phyloP scores from a whole-genome alignment of 2,888 invertebrate species.

The Cosmorhoe ocellata region DNA sequence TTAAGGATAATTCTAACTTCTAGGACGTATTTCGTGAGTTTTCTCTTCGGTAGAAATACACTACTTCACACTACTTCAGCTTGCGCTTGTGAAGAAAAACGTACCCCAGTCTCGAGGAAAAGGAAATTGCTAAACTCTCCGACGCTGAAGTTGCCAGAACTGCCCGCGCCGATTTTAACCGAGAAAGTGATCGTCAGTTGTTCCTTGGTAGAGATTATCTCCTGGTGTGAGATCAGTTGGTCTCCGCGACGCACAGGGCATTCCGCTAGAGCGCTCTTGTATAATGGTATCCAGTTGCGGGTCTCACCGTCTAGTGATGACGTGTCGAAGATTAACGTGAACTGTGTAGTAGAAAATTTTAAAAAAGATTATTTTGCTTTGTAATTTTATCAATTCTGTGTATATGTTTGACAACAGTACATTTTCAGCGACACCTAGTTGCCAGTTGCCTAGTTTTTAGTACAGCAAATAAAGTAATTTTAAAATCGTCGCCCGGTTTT shows the following conservation, averaged over 20 bases:
- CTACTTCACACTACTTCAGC: no score
- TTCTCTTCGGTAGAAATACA: no score
- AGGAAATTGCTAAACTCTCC: constrained; percentile 88
- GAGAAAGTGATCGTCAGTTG: constrained; percentile 86
- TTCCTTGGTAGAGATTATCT: constrained; percentile 90
- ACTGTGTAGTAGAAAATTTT: no score
- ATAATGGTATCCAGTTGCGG: constrained; percentile 88
- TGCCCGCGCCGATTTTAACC: constrained; percentile 85
- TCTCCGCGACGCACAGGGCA: constrained; percentile 86
- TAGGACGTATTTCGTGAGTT: no score
- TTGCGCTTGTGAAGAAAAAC: no score
- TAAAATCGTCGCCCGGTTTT: no score
- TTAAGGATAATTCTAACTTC: no score
- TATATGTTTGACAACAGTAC: no score
- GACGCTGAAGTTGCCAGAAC: constrained; percentile 83
- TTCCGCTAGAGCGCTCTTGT: constrained; percentile 89
- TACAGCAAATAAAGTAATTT: no score
- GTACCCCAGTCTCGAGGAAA: constrained; percentile 86
- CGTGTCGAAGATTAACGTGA: constrained; percentile 88
- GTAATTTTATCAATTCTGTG: no score
- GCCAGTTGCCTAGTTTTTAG: no score
- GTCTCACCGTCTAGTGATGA: constrained; percentile 79
- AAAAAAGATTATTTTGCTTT: not conserved
- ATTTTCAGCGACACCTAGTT: no score
- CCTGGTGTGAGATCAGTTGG: constrained; percentile 84